Conservation (phyloP, 2,113 vertebrate species). For the Saguinus imperator region DNA sequence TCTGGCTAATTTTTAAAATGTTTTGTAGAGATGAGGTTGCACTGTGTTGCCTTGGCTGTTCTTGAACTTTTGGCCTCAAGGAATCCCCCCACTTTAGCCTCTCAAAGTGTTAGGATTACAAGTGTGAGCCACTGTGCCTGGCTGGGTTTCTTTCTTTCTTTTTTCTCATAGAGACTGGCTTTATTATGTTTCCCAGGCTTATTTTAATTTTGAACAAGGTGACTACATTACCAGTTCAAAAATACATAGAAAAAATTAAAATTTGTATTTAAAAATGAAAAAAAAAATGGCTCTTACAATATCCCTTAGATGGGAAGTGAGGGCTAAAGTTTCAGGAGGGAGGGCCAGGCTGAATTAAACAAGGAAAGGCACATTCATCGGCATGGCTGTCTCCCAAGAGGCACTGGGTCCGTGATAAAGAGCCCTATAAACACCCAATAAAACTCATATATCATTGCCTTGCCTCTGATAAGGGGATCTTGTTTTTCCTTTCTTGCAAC, state of each 20-base stretch:
- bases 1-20: too few species aligned
- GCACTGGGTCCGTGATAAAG: rapidly evolving
- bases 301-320: background rate
- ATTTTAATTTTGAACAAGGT: background rate
- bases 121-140: too few species aligned
- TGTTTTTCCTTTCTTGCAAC: background rate
- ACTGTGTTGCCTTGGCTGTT: too few species aligned
- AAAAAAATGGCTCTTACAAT: background rate
- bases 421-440: background rate
- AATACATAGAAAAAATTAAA: background rate
- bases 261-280: background rate
- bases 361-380: background rate
- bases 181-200: too few species aligned
- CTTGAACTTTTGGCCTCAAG: too few species aligned
- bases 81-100: too few species aligned
- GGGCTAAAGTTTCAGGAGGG: background rate
- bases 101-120: too few species aligned
- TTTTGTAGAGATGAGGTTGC: too few species aligned
- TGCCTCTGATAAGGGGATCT: background rate
- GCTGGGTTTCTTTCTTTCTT: too few species aligned
- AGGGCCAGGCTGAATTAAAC: background rate
- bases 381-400: background rate
- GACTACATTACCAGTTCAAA: background rate
- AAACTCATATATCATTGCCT: background rate
- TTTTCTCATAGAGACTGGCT: too few species aligned